These are phyloP conservation scores for Engystomops pustulosus DNA, from an alignment of 2,113 vertebrate genomes.

Conservation along the genomic window DNA sequence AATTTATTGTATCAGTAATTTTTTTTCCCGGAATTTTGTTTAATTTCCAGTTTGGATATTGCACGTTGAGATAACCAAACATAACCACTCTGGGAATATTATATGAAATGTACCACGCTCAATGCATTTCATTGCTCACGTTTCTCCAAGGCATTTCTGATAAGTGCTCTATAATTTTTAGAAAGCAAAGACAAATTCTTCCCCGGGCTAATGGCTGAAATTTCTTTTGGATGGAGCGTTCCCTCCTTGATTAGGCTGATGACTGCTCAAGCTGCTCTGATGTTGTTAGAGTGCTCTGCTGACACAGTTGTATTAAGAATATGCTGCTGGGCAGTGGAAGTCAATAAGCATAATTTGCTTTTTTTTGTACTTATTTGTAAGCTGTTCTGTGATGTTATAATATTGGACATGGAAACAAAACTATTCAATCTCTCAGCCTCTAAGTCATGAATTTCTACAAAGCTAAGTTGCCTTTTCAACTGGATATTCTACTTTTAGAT, in stretches of 20 bases:
- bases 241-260: constrained; percentile 47
- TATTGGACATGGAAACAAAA: constrained; percentile 34
- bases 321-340: constrained; percentile 42
- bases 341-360: constrained; percentile 21
- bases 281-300: constrained; percentile 29
- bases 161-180: constrained; percentile 52
- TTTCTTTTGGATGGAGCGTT: constrained; percentile 27
- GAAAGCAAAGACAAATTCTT: constrained; percentile 34
- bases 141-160: constrained; percentile 49
- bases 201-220: constrained; percentile 33
- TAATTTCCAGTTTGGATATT: background rate
- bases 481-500: background rate
- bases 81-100: background rate
- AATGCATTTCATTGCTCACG: background rate
- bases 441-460: constrained; percentile 23
- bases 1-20: background rate
- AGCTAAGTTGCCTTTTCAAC: constrained; percentile 5
- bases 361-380: constrained; percentile 32
- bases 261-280: constrained; percentile 20
- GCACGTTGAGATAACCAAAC: constrained; percentile 2
- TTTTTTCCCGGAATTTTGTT: background rate
- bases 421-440: constrained; percentile 4
- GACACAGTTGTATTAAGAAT: constrained; percentile 25
- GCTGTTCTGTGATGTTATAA: constrained; percentile 38
- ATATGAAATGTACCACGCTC: background rate